Percentiles rank a stretch among this genome's conserved stretches.
These are phyloP conservation scores for Brachyalestes nurse DNA, from an alignment of 2,797 vertebrate species.

Conservation along the genomic window DNA sequence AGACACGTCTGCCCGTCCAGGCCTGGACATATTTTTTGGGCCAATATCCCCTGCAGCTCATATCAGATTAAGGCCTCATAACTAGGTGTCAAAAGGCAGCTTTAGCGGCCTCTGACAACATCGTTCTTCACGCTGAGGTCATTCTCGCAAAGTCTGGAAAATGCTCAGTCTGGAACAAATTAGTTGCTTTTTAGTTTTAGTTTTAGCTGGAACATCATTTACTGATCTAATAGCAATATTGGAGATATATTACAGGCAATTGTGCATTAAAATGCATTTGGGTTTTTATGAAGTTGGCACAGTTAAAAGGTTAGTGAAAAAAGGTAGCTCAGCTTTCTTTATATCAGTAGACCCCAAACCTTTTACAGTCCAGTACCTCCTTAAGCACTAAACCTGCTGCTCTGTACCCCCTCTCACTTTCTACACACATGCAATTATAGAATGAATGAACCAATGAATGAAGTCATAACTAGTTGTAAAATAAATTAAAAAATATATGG, in stretches of 20 bases:
- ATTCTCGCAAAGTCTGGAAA: slow-evolving; percentile 36
- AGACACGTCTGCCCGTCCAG: slow-evolving; percentile 46
- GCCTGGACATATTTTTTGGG: slow-evolving; percentile 55
- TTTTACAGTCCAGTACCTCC: no score
- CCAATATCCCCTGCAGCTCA: slow-evolving; percentile 55
- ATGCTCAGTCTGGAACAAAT: neutral
- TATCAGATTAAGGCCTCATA: slow-evolving; percentile 62
- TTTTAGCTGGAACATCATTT: neutral
- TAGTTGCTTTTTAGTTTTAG: neutral
- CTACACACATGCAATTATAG: no score
- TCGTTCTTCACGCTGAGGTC: slow-evolving; percentile 29
- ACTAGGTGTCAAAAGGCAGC: slow-evolving; percentile 67
- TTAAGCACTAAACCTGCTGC: no score
- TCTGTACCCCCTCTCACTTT: no score
- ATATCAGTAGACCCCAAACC: no score
- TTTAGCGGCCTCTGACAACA: slow-evolving; percentile 54
- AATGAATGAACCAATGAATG: no score
- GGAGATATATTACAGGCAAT: neutral
- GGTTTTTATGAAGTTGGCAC: neutral
- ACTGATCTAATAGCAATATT: neutral
- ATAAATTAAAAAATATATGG: no score
- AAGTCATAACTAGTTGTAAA: no score
- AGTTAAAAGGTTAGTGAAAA: neutral
- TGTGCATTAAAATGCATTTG: neutral
- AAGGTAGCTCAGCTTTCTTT: neutral